Conservation (phyloP, 2,888 invertebrate species). For the Blomia tropicalis region DNA sequence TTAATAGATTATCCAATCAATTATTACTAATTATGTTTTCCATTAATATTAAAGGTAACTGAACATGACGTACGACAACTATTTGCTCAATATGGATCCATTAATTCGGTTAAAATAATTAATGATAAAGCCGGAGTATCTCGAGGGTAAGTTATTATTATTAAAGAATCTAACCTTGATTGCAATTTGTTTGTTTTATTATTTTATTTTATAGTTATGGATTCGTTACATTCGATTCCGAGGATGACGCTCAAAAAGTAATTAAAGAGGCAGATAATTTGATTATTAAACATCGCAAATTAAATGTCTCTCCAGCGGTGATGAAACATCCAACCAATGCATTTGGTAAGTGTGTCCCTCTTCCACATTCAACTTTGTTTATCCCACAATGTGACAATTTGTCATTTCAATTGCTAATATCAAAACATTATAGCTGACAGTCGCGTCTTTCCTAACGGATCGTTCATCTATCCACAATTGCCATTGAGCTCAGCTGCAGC, state of each 20-base stretch:
- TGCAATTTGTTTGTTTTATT: not conserved
- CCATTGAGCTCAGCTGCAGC: conserved; percentile 1
- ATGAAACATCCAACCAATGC: conserved; percentile 48
- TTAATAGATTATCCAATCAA: conserved; percentile 1
- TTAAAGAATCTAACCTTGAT: too few species aligned
- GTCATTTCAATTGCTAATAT: not conserved
- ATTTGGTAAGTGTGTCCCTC: conserved; percentile 11
- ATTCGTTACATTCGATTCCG: conserved; percentile 67
- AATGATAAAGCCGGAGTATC: conserved; percentile 84
- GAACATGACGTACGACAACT: conserved; percentile 78
- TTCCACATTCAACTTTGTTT: too few species aligned
- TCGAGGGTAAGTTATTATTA: conserved; percentile 47
- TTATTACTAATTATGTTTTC: too few species aligned
- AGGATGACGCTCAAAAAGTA: conserved; percentile 62
- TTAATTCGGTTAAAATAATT: conserved; percentile 74
- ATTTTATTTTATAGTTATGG: conserved; percentile 44
- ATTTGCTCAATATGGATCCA: conserved; percentile 63
- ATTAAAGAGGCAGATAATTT: conserved; percentile 55
- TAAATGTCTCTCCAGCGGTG: conserved; percentile 71
- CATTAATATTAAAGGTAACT: conserved; percentile 48
- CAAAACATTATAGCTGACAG: not conserved
- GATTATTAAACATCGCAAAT: conserved; percentile 57
- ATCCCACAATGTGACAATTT: not conserved
- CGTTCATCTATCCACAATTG: conserved; percentile 1
- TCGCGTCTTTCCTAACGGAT: not conserved